Evolutionary conservation across 2,797 vertebrate genomes (phyloP).

Genomic region (Leptoclinus maculatus): DNA sequence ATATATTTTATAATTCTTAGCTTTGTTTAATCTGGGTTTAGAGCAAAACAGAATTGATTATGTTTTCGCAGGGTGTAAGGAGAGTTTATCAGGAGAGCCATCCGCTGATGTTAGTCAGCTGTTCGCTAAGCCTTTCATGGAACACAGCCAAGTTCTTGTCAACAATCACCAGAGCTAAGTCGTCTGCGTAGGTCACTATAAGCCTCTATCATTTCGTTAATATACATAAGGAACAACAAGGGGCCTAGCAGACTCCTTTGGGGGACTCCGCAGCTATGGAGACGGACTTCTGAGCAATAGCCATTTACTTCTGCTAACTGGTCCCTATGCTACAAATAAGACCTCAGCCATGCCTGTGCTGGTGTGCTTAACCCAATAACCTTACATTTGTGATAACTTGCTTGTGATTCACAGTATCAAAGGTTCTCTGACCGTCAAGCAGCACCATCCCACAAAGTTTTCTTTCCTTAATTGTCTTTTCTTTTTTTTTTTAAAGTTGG

Average conservation of each 20-base stretch:
- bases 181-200: neutral
- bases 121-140: neutral
- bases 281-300: neutral
- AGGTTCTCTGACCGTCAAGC: neutral
- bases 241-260: neutral
- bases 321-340: neutral
- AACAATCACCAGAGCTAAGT: neutral
- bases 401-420: neutral
- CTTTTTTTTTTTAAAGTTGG: neutral
- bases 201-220: neutral
- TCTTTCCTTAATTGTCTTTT: neutral
- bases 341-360: neutral
- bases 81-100: slow-evolving; percentile 1
- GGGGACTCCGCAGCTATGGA: neutral
- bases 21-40: neutral
- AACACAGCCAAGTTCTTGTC: neutral
- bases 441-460: neutral
- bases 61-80: neutral
- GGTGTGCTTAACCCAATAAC: neutral
- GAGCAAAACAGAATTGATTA: neutral
- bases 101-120: neutral
- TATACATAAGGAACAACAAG: slow-evolving; percentile 1
- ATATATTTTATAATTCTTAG: neutral
- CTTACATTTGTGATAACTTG: neutral
- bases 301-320: neutral